Evolutionary conservation across 2,113 vertebrate genomes (phyloP), one percentile per base, ranked within the genome.

Genomic region (Zosterops lateralis): DNA sequence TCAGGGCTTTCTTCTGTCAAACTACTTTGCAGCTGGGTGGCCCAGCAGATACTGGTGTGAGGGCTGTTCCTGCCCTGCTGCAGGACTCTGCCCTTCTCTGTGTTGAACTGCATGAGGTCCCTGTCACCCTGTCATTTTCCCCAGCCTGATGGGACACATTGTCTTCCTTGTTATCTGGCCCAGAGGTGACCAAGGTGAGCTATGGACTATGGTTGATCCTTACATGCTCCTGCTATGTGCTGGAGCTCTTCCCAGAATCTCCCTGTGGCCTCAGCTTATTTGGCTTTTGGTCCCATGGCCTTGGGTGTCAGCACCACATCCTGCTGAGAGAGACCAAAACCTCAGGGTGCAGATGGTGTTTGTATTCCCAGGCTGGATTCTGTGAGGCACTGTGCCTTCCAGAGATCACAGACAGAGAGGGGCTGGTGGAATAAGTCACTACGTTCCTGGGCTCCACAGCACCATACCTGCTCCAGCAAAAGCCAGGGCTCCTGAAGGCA

Each of bases 201-300:
- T 24, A 9, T 38, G 75, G 42, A 26, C 32, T 38, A 57, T 32
- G 29, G 28, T 3, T 26, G 56, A 51, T 74, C 32, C 34, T 29
- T 48, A 38, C 54, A 42, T 5, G 1, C 5, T 57, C 32, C 19
- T 54, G 25, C 7, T 26, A 6, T 7, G 0, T 31, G 42, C 38
- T 44, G 26, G 21, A 76, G 60, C 34, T 48, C 70, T 75, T 70
- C 40, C 42, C 72, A 62, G 19, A 22, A 58, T 31, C 44, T 70
- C 17, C n/a, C 42, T 50, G 31, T 32, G 18, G 32, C 42, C 22
- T 64, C 42, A 31, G 17, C 34, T 75, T 29, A 10, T 12, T 11
- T 19, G 26, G 38, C 48, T 73, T 86, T 66, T 53, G 44, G 57
- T 78, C 24, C 32, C 2, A 0, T 10, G 66, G 48, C 38, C 47